A percentile compares a stretch with the other conserved stretches of the same genome.
phyloP scores from a whole-genome alignment of 2,797 vertebrate genomes.

The Miichthys miiuy region DNA sequence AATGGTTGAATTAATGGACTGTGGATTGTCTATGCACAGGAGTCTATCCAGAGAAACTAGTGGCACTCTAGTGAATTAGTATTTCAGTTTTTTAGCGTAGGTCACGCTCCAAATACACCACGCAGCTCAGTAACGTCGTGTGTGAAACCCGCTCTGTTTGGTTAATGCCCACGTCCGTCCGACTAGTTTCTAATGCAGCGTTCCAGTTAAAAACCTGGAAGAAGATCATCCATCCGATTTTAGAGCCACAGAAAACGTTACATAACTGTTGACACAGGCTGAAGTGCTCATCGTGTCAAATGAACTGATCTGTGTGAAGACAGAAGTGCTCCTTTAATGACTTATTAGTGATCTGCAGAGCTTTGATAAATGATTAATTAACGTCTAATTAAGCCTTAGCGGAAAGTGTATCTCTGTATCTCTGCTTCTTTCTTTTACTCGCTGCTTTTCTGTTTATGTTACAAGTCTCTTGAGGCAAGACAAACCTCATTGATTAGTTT shows the following conservation, averaged over 20 bases:
- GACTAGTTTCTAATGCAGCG: not conserved
- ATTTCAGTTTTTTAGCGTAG: not conserved
- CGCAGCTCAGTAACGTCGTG: not conserved
- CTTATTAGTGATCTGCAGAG: not conserved
- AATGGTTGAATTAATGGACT: not conserved
- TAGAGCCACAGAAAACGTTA: not conserved
- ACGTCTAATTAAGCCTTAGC: not conserved
- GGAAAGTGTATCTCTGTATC: not conserved
- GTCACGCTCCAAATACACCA: not conserved
- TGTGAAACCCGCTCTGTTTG: not conserved
- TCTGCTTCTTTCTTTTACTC: not conserved
- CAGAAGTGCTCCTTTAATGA: not conserved
- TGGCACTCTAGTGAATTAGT: not conserved
- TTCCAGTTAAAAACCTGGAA: not conserved
- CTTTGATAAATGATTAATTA: not conserved
- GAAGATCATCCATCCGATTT: not conserved
- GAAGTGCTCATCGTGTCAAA: not conserved
- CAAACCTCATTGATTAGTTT: not conserved
- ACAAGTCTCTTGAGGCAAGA: not conserved
- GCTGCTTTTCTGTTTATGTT: not conserved
- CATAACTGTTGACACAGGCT: not conserved
- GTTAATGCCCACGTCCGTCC: not conserved
- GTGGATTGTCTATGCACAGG: no score
- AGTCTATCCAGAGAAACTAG: not conserved
- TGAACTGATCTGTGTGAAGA: not conserved